Percentiles rank a stretch among this genome's conserved stretches.
Evolutionary conservation across 2,888 invertebrate genomes (phyloP).

Genomic region (Apotomis betuletana): DNA sequence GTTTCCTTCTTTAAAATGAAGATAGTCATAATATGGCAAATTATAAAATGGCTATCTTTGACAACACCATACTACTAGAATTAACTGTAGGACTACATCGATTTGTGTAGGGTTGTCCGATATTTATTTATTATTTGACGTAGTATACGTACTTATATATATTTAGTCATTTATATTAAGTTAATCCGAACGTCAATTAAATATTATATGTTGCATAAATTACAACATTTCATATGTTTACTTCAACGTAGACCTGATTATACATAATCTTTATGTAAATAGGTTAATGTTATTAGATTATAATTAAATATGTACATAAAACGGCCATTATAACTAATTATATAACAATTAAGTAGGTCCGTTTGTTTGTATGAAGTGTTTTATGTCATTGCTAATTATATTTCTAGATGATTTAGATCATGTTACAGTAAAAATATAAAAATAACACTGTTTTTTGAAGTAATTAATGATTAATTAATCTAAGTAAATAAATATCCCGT

Average conservation of each 20-base stretch:
- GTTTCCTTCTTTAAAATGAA: too few species aligned
- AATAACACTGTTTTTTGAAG: background rate
- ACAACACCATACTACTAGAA: too few species aligned
- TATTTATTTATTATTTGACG: too few species aligned
- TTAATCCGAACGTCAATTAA: background rate
- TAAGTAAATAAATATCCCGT: background rate
- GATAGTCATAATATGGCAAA: too few species aligned
- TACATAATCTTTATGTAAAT: slow-evolving; percentile 18
- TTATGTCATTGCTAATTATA: background rate
- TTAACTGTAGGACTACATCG: too few species aligned
- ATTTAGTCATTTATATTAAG: too few species aligned
- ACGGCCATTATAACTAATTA: slow-evolving; percentile 2
- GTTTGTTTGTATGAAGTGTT: slow-evolving; percentile 13
- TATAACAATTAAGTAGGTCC: slow-evolving; percentile 18
- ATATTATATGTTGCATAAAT: background rate
- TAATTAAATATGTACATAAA: slow-evolving; percentile 20
- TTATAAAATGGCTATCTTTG: too few species aligned
- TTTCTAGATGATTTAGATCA: background rate
- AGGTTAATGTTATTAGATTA: slow-evolving; percentile 28
- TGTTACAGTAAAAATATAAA: background rate
- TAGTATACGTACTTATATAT: too few species aligned
- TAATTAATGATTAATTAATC: too few species aligned
- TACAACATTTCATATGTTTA: background rate
- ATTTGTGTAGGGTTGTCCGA: too few species aligned
- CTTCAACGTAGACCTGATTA: background rate